phyloP scores from a whole-genome alignment of 92 coral and sea anemone species.

The Pocillopora grandis region DNA sequence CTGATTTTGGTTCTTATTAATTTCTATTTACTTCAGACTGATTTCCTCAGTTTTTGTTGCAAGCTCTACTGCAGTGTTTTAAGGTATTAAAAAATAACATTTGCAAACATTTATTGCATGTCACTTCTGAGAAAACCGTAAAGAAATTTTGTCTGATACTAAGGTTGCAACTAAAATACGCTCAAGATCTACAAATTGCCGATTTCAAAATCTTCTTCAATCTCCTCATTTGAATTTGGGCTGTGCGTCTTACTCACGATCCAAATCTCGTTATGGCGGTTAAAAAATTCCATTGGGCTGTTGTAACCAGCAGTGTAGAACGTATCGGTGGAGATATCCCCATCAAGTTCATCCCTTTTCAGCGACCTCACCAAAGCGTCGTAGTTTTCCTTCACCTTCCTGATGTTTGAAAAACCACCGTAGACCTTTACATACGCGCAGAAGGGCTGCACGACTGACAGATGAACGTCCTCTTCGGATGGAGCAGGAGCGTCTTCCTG shows the following conservation, averaged over 20 bases:
- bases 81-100: no score
- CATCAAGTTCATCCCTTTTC: slow-evolving; percentile 63
- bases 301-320: slow-evolving; percentile 71
- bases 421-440: slow-evolving; percentile 71
- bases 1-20: no score
- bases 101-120: no score
- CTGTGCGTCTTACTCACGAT: slow-evolving; percentile 50
- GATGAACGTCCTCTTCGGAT: slow-evolving; percentile 21
- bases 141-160: no score
- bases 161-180: not conserved
- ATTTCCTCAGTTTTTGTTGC: no score
- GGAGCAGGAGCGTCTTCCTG: slow-evolving; percentile 68
- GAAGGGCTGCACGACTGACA: slow-evolving; percentile 38
- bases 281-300: slow-evolving; percentile 45
- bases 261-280: slow-evolving; percentile 84
- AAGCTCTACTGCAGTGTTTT: no score
- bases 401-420: slow-evolving; percentile 48
- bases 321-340: slow-evolving; percentile 56
- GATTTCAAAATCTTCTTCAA: not conserved
- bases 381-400: slow-evolving; percentile 40
- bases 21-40: no score
- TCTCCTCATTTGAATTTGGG: not conserved
- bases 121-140: no score
- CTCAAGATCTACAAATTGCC: not conserved
- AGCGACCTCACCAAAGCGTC: slow-evolving; percentile 56